Conservation (phyloP, 2,797 vertebrate genomes). For the Gallinago stenura region DNA sequence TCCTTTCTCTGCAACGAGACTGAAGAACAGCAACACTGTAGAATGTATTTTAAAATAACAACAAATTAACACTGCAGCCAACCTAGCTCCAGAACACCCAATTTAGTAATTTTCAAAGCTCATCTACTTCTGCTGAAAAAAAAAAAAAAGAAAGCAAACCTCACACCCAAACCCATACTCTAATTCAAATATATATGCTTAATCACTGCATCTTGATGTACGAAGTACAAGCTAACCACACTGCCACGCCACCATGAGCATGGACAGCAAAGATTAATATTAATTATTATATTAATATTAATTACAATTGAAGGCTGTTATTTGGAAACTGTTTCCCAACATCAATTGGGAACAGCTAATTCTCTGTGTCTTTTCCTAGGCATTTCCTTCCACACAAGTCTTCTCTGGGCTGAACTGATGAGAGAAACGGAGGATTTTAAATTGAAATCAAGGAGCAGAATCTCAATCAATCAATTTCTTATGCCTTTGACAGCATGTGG, state of each 20-base stretch:
- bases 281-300: not conserved
- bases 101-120: not conserved
- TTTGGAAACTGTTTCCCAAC: not conserved
- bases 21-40: not conserved
- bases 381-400: not conserved
- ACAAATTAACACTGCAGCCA: not conserved
- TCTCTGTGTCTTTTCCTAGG: not conserved
- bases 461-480: not conserved
- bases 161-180: not conserved
- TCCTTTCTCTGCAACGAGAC: not conserved
- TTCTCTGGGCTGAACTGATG: not conserved
- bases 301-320: not conserved
- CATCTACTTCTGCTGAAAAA: not conserved
- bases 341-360: not conserved
- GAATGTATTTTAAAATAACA: not conserved
- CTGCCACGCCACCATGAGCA: fast-evolving
- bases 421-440: not conserved
- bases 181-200: not conserved
- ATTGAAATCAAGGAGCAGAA: conserved; percentile 36
- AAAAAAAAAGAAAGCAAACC: no score
- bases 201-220: not conserved
- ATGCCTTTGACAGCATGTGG: not conserved
- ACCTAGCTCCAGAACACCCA: not conserved
- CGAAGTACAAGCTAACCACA: not conserved
- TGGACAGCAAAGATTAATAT: not conserved